phyloP scores from a whole-genome alignment of 2,113 vertebrate species.

The Brachypodius melanocephalos region DNA sequence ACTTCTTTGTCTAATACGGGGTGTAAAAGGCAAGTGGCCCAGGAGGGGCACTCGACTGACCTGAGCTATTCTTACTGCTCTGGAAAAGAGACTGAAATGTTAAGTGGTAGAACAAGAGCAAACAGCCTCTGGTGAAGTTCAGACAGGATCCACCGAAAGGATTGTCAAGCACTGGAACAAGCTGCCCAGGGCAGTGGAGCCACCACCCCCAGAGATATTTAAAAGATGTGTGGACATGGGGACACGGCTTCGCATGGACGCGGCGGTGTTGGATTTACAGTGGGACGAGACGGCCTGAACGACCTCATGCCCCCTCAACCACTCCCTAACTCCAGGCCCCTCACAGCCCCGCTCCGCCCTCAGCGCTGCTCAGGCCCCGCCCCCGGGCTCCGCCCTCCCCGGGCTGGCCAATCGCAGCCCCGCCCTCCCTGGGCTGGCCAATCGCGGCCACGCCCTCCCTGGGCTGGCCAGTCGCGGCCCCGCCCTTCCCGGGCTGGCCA shows the following conservation, averaged over 20 bases:
- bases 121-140: neutral
- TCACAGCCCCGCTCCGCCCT: too few species aligned
- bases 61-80: neutral
- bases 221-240: fast-evolving
- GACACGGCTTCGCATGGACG: fast-evolving
- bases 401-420: fast-evolving
- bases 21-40: neutral
- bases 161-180: too few species aligned
- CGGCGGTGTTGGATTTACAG: fast-evolving
- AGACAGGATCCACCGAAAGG: neutral
- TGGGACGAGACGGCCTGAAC: fast-evolving
- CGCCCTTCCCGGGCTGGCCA: neutral
- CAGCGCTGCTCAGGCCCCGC: neutral
- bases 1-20: fast-evolving
- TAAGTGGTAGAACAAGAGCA: fast-evolving
- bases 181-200: neutral
- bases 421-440: neutral
- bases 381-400: too few species aligned
- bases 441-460: neutral
- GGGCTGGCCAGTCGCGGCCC: neutral
- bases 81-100: fast-evolving
- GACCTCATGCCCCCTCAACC: fast-evolving
- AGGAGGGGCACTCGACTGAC: neutral
- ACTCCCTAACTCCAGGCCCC: fast-evolving
- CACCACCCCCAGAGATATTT: fast-evolving